These are phyloP conservation scores for Syrmaticus mikado DNA, from an alignment of 2,113 vertebrate species.

Conservation along the genomic window DNA sequence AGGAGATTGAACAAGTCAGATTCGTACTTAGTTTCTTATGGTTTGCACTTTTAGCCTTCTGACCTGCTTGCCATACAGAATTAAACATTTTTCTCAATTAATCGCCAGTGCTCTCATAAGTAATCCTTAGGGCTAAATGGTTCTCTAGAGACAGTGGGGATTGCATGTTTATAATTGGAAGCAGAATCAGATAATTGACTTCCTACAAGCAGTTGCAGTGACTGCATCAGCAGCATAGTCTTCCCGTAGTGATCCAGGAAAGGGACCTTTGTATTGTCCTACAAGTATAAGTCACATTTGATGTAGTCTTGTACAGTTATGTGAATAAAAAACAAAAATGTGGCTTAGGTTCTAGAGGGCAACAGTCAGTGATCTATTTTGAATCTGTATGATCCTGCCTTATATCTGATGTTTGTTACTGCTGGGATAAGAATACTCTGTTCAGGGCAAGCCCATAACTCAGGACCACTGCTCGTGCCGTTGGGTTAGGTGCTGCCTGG, in stretches of 20 bases:
- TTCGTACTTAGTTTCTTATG: not conserved
- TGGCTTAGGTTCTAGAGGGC: not conserved
- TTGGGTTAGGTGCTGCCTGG: not conserved
- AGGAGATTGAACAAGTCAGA: not conserved
- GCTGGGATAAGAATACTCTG: not conserved
- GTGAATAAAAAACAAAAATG: not conserved
- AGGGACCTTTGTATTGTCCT: not conserved
- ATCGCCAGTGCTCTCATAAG: not conserved
- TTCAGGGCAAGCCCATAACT: not conserved
- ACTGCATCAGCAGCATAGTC: not conserved
- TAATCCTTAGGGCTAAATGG: not conserved
- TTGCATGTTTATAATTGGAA: not conserved
- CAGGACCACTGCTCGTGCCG: not conserved
- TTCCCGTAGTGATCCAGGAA: not conserved
- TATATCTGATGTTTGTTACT: not conserved
- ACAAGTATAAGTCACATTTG: not conserved
- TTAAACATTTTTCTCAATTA: not conserved
- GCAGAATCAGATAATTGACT: not conserved
- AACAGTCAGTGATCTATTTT: not conserved
- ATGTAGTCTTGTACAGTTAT: not conserved
- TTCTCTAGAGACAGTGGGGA: not conserved
- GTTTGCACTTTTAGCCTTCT: not conserved
- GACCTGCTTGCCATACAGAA: not conserved
- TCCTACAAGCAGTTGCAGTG: not conserved
- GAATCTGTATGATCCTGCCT: not conserved